Evolutionary conservation across 1,140 invertebrate species (phyloP).

Genomic region (Drosophila sechellia): DNA sequence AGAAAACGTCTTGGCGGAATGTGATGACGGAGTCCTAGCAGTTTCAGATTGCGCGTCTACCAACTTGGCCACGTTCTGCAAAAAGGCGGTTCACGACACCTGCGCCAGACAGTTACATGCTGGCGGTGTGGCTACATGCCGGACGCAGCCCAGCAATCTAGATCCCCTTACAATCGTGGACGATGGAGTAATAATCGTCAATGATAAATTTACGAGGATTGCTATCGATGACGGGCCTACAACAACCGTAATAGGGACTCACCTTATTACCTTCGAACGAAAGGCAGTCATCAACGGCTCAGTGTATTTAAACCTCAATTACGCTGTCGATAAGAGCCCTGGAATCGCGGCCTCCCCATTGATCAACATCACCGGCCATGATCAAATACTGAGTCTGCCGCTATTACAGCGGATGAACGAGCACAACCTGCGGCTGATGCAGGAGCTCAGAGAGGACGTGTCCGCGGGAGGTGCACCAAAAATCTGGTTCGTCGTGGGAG

Average conservation of each 20-base stretch:
- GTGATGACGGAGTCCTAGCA: no score
- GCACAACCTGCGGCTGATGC: constrained; percentile 15
- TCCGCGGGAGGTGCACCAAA: not conserved
- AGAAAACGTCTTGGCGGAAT: no score
- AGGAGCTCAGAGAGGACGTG: constrained; percentile 15
- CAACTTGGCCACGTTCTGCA: no score
- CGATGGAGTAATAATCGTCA: no score
- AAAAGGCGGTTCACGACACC: no score
- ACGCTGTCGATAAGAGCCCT: constrained; percentile 3
- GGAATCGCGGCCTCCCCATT: constrained; percentile 4
- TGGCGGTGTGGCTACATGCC: no score
- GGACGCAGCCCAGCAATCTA: no score
- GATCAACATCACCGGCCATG: constrained; percentile 2
- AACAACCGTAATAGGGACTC: constrained; percentile 3
- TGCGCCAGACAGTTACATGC: no score
- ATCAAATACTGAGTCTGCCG: not conserved
- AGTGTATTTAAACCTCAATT: constrained; percentile 16
- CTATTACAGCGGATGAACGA: constrained; percentile 11
- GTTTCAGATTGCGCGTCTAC: no score
- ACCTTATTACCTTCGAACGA: constrained; percentile 3
- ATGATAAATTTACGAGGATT: constrained; percentile 1
- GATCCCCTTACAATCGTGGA: no score
- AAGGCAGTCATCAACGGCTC: constrained; percentile 9
- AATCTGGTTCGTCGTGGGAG: constrained; percentile 4
- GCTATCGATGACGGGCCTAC: constrained; percentile 4